Conservation (phyloP, 1,140 invertebrate species). For the Apis cerana region DNA sequence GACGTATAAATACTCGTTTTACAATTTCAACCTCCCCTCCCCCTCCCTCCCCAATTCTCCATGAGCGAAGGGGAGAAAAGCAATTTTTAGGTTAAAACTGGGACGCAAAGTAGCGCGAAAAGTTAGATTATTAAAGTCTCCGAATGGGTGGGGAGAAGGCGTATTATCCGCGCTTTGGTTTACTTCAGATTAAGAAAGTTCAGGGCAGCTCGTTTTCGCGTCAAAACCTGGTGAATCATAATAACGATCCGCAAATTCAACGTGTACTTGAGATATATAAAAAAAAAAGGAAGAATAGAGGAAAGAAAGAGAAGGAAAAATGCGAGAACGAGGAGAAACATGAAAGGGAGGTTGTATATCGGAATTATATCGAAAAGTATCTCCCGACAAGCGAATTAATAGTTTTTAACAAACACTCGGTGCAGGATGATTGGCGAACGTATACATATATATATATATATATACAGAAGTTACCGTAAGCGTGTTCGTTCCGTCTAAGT, state of each 20-base stretch:
- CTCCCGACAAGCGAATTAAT: constrained; percentile 14
- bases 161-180: constrained; percentile 48
- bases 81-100: constrained; percentile 48
- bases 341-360: neutral
- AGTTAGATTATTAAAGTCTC: constrained; percentile 55
- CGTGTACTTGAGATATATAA: constrained; percentile 2
- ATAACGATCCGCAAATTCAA: constrained; percentile 38
- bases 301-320: neutral
- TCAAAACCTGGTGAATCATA: constrained; percentile 31
- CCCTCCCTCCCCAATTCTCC: too few relatives aligned
- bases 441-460: neutral
- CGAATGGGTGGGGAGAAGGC: constrained; percentile 24
- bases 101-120: constrained; percentile 32
- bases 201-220: constrained; percentile 10
- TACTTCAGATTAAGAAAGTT: constrained; percentile 54
- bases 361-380: constrained; percentile 3
- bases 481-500: constrained; percentile 9
- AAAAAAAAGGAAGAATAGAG: too few relatives aligned
- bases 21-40: neutral
- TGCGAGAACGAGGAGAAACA: neutral
- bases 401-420: neutral
- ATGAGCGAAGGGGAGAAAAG: neutral
- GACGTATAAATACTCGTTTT: constrained; percentile 31
- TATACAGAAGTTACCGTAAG: constrained; percentile 13
- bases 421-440: neutral